Conservation (phyloP, 2,113 vertebrate species). For the Cairina moschata region DNA sequence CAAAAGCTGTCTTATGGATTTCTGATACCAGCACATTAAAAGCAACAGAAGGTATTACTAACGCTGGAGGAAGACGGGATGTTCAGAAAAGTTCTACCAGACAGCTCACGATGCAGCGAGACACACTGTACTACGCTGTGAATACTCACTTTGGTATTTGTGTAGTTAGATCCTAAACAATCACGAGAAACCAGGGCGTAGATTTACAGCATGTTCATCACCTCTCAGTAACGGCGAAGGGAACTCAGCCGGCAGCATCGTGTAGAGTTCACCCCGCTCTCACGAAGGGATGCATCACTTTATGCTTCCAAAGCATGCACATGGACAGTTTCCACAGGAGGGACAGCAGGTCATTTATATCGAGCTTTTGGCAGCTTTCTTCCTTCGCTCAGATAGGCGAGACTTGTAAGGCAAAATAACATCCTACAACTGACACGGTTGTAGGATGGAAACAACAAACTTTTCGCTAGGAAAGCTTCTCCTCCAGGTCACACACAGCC, state of each 20-base stretch:
- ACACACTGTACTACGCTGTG: neutral
- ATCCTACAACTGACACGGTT: neutral
- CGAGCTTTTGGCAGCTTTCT: neutral
- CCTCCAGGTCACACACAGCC: neutral
- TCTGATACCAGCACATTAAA: neutral
- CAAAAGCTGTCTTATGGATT: neutral
- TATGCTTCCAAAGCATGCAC: neutral
- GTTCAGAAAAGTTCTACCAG: neutral
- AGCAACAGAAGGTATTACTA: neutral
- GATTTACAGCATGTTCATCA: neutral
- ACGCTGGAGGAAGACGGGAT: neutral
- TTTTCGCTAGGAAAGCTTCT: constrained; percentile 1
- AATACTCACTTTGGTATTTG: neutral
- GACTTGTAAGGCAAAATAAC: neutral
- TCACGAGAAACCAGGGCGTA: neutral
- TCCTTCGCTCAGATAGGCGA: neutral
- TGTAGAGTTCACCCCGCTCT: neutral
- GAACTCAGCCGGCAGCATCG: neutral
- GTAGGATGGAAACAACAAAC: neutral
- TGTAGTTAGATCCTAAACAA: neutral
- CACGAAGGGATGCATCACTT: neutral
- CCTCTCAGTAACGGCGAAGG: neutral
- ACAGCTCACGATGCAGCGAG: neutral
- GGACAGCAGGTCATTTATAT: neutral
- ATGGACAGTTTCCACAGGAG: neutral